Evolutionary conservation across 1,140 invertebrate species (phyloP).

Genomic region (Aporrectodea caliginosa): DNA sequence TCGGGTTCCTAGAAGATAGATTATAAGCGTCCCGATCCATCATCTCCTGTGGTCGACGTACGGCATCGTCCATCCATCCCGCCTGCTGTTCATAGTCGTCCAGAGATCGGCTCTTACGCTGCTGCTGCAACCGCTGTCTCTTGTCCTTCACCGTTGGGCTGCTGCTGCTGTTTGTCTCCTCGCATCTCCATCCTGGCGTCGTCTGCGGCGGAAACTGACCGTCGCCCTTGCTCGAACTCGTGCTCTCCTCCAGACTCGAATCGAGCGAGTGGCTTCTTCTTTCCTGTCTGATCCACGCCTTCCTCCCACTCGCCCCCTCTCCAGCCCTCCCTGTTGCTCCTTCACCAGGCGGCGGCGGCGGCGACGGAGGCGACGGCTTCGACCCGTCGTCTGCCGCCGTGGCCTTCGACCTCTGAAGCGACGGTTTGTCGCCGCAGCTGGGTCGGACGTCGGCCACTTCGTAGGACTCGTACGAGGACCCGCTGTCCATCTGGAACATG

Average conservation of each 20-base stretch:
- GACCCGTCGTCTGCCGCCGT: neutral
- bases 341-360: too few relatives aligned
- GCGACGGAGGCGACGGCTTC: too few relatives aligned
- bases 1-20: too few relatives aligned
- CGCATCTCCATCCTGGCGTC: neutral
- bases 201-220: neutral
- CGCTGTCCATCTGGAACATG: constrained; percentile 27
- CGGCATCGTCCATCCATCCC: too few relatives aligned
- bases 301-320: neutral
- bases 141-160: neutral
- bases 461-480: constrained; percentile 27
- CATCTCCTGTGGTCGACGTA: neutral
- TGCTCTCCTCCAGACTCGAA: constrained; percentile 4
- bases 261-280: constrained; percentile 17
- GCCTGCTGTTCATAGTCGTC: neutral
- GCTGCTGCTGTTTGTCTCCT: too few relatives aligned
- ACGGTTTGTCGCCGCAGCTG: too few relatives aligned
- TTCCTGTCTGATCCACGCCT: neutral
- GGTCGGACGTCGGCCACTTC: too few relatives aligned
- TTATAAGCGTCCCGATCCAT: too few relatives aligned
- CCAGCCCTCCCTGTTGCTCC: too few relatives aligned
- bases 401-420: neutral
- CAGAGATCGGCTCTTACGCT: neutral
- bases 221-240: neutral
- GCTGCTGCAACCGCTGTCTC: neutral